Evolutionary conservation across 2,797 vertebrate genomes (phyloP).

Genomic region (Peromyscus attwateri): DNA sequence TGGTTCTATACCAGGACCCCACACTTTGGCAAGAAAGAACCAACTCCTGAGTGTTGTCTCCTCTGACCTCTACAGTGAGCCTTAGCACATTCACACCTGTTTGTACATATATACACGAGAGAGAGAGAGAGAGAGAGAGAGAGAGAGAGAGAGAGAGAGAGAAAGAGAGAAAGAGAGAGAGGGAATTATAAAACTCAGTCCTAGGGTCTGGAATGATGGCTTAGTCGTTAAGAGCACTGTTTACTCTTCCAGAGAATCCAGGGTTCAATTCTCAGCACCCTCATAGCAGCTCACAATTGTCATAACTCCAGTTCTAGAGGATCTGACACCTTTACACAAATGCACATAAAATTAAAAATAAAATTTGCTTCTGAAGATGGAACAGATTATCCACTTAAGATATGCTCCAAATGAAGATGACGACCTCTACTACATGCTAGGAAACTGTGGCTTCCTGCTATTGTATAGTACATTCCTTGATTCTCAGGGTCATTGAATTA

Average conservation of each 20-base stretch:
- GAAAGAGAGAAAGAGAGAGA: background rate
- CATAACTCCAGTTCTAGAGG: background rate
- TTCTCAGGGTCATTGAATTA: conserved; percentile 9
- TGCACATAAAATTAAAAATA: background rate
- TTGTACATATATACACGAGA: background rate
- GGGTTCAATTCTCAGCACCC: background rate
- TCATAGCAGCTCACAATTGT: background rate
- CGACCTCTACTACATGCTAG: background rate
- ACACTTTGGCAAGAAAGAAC: background rate
- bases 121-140: background rate
- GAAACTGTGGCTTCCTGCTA: background rate
- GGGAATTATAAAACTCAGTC: background rate
- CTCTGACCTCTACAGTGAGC: background rate
- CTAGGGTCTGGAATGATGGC: background rate
- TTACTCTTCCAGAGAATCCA: background rate
- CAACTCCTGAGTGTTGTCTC: too few species aligned
- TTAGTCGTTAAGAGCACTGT: background rate
- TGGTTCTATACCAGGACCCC: too few species aligned
- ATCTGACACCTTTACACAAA: background rate
- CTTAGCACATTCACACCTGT: background rate
- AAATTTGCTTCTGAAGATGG: background rate
- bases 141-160: background rate
- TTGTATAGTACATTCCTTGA: background rate
- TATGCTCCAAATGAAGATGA: background rate
- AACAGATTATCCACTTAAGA: background rate